A percentile compares a stretch with the other conserved stretches of the same genome.
Conservation (phyloP, 2,797 vertebrate species). For the Semotilus atromaculatus region DNA sequence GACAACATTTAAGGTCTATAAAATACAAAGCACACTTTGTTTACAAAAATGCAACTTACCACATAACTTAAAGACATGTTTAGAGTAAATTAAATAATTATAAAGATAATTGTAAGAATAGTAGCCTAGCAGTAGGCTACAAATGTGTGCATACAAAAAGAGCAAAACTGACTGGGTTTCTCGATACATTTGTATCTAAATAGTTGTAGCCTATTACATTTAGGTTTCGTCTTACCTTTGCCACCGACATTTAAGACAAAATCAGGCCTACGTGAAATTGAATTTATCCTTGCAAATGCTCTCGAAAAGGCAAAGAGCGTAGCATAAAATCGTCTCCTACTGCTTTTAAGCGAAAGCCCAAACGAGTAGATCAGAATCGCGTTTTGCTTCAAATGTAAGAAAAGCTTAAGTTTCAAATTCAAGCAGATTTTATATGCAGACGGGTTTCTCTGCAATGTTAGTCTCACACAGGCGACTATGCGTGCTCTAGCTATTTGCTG, state of each 20-base stretch:
- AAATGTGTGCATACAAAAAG: not conserved
- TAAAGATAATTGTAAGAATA: not conserved
- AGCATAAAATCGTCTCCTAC: constrained; percentile 48
- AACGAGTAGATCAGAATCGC: constrained; percentile 24
- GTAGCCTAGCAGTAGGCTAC: not conserved
- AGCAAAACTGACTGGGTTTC: not conserved
- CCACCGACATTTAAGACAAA: constrained; percentile 17
- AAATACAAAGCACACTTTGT: constrained; percentile 34
- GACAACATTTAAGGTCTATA: constrained; percentile 17
- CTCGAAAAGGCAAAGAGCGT: constrained; percentile 43
- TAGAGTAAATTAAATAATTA: not conserved
- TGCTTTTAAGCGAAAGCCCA: constrained; percentile 54
- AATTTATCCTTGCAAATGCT: constrained; percentile 25
- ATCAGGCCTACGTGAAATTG: constrained; percentile 17
- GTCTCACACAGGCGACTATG: constrained; percentile 54
- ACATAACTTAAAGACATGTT: not conserved
- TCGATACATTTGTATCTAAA: constrained; percentile 21
- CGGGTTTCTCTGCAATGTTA: constrained; percentile 14
- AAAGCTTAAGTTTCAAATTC: constrained; percentile 36
- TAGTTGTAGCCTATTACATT: not conserved
- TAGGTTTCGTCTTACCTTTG: constrained; percentile 53
- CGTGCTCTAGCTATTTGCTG: constrained; percentile 73
- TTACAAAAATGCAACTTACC: not conserved
- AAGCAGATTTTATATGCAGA: constrained; percentile 7
- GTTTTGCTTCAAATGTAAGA: constrained; percentile 41